phyloP scores from a whole-genome alignment of 2,797 vertebrate species.

The Hydrolagus colliei region DNA sequence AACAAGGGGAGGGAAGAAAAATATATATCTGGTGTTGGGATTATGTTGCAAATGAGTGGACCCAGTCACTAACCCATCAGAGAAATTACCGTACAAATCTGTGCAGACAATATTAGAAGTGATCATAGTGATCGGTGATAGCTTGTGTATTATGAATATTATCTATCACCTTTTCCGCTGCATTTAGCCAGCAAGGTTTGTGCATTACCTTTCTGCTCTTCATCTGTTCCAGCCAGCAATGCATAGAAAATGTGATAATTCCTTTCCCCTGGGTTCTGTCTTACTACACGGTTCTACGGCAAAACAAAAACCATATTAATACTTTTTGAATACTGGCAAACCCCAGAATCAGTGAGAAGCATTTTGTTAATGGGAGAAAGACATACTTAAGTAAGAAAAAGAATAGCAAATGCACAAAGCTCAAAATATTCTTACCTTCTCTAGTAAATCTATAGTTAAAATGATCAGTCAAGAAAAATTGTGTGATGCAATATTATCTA shows the following conservation, averaged over 20 bases:
- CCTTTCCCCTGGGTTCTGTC: slow-evolving; percentile 89
- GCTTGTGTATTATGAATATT: background rate
- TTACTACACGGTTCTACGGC: slow-evolving; percentile 85
- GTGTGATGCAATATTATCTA: background rate
- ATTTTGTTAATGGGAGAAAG: background rate
- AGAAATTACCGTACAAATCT: no score
- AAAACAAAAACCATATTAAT: background rate
- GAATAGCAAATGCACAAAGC: background rate
- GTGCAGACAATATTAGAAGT: background rate
- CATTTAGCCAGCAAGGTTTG: background rate
- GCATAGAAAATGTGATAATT: slow-evolving; percentile 98
- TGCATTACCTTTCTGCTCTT: slow-evolving; percentile 73
- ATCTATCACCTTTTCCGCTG: background rate
- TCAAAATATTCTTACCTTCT: slow-evolving; percentile 67
- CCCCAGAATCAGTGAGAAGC: slow-evolving; percentile 37
- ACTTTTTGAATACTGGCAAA: slow-evolving; percentile 23
- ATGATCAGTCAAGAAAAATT: slow-evolving; percentile 64
- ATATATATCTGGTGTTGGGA: no score
- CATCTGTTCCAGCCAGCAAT: slow-evolving; percentile 77
- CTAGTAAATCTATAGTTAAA: slow-evolving; percentile 79
- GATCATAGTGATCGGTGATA: background rate
- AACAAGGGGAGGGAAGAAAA: no score
- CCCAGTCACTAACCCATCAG: no score
- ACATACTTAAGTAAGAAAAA: slow-evolving; percentile 4
- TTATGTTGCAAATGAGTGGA: no score